These are phyloP conservation scores for Cygnus olor DNA, from an alignment of 2,797 vertebrate species.

Conservation along the genomic window DNA sequence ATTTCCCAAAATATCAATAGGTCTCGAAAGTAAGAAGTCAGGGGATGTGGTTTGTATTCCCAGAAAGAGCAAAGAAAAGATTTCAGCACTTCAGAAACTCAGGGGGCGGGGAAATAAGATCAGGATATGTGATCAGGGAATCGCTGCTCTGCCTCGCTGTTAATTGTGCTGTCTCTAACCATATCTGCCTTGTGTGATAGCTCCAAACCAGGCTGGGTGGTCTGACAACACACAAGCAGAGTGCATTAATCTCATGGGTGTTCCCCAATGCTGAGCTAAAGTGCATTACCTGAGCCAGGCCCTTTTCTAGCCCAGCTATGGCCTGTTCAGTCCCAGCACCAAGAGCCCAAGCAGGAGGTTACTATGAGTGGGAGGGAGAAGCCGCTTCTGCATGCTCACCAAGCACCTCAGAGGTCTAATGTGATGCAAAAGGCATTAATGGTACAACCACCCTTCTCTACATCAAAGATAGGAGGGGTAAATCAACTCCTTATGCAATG, in stretches of 20 bases:
- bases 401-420: background rate
- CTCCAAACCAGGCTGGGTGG: background rate
- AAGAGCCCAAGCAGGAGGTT: background rate
- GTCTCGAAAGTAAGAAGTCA: conserved; percentile 25
- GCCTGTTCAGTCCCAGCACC: background rate
- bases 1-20: conserved; percentile 50
- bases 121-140: background rate
- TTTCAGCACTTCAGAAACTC: background rate
- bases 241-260: background rate
- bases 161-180: accelerated
- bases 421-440: accelerated
- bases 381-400: accelerated
- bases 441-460: background rate
- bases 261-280: background rate
- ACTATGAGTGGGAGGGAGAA: background rate
- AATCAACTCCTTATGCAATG: background rate
- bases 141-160: background rate
- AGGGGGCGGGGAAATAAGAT: background rate
- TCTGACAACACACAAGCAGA: background rate
- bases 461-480: background rate
- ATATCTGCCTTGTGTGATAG: accelerated
- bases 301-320: background rate
- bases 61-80: background rate
- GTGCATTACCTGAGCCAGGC: background rate
- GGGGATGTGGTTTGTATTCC: conserved; percentile 7